Conservation (phyloP, 2,113 vertebrate genomes). For the Erinaceus europaeus region DNA sequence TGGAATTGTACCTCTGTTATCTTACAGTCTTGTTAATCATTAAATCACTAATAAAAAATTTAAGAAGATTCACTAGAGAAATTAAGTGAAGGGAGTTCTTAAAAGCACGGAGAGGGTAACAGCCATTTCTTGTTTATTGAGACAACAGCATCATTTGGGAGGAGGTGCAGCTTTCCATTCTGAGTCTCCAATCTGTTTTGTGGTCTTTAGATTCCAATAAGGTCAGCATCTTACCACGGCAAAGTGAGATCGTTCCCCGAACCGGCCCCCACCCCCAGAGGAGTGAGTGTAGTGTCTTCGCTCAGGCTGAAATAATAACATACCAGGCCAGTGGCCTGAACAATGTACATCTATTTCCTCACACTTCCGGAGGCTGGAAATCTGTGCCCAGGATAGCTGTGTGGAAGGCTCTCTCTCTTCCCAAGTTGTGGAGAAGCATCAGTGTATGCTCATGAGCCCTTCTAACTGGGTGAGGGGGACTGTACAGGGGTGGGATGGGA, state of each 20-base stretch:
- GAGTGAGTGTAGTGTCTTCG: rapidly evolving
- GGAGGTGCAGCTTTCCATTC: neutral
- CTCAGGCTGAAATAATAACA: neutral
- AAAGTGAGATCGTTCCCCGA: neutral
- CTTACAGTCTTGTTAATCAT: too few relatives aligned
- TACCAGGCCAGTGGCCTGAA: neutral
- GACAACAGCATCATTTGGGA: neutral
- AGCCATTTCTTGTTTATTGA: neutral
- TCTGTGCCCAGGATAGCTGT: neutral
- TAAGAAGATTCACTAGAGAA: neutral
- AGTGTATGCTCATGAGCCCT: too few relatives aligned
- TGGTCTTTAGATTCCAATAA: neutral
- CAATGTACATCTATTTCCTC: too few relatives aligned
- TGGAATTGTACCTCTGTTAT: too few relatives aligned
- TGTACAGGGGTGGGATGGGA: too few relatives aligned
- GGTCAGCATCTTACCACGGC: neutral
- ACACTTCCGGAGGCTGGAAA: too few relatives aligned
- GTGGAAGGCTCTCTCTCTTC: neutral
- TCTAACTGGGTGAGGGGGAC: too few relatives aligned
- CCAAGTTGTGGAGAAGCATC: neutral
- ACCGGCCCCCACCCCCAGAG: neutral
- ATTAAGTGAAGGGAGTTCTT: neutral
- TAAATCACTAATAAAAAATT: too few relatives aligned
- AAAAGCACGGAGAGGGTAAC: neutral
- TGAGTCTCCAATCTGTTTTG: neutral